Conservation (phyloP, 1,140 invertebrate species). For the Amphibalanus amphitrite region DNA sequence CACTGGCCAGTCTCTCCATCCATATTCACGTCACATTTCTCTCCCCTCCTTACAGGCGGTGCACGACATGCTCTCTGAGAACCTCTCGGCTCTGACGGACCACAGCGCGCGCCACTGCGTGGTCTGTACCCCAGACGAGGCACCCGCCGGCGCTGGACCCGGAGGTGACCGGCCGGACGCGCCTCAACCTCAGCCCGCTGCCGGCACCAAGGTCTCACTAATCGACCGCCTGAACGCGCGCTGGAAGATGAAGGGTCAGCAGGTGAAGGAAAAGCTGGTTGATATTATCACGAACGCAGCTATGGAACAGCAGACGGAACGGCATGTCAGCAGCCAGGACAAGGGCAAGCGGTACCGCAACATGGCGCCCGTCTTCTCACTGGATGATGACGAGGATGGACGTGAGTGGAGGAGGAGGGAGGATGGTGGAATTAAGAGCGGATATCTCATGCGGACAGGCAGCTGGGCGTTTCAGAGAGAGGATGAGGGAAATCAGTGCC, state of each 20-base stretch:
- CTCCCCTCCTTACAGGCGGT: constrained; percentile 15
- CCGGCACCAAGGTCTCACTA: too few relatives aligned
- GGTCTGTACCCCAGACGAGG: constrained; percentile 17
- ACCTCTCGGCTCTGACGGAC: constrained; percentile 20
- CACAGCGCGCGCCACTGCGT: constrained; percentile 23
- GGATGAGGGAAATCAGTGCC: too few relatives aligned
- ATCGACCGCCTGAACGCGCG: too few relatives aligned
- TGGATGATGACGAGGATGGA: constrained; percentile 73
- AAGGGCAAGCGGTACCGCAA: constrained; percentile 74
- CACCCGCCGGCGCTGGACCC: not conserved
- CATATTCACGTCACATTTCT: not conserved
- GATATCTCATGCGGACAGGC: too few relatives aligned
- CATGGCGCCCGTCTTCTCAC: constrained; percentile 81
- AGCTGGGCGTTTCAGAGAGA: too few relatives aligned
- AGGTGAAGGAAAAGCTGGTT: constrained; percentile 74
- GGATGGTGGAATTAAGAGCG: too few relatives aligned
- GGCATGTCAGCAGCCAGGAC: constrained; percentile 34
- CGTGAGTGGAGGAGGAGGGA: constrained; percentile 23
- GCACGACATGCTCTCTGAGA: constrained; percentile 22
- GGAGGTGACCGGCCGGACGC: not conserved
- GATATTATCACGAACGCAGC: constrained; percentile 84
- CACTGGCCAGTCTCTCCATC: not conserved
- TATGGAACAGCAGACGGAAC: constrained; percentile 33
- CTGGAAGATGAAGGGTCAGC: too few relatives aligned
- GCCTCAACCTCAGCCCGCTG: too few relatives aligned